Percentiles rank a stretch among this genome's conserved stretches.
Conservation (phyloP, 2,113 vertebrate species). For the Mesocricetus auratus region DNA sequence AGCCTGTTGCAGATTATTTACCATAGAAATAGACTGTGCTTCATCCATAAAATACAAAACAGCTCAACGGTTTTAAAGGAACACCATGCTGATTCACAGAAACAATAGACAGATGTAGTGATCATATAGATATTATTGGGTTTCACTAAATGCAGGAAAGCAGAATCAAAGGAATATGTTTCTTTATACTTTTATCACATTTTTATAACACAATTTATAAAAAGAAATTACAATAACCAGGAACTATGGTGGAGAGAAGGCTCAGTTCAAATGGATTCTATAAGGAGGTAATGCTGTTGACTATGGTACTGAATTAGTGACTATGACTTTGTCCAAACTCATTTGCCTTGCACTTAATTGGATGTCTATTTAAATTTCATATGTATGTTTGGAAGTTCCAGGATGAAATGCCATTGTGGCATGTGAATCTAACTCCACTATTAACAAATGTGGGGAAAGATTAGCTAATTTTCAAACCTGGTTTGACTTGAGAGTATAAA, state of each 20-base stretch:
- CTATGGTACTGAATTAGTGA: background rate
- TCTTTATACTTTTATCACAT: background rate
- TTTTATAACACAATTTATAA: background rate
- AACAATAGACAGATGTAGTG: background rate
- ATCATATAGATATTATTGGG: background rate
- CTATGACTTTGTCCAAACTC: background rate
- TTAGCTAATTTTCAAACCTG: background rate
- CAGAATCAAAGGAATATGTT: background rate
- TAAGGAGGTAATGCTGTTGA: background rate
- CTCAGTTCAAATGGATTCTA: background rate
- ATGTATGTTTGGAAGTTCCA: background rate
- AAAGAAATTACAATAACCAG: background rate
- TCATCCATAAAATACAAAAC: background rate
- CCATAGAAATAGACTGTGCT: background rate
- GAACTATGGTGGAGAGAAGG: too few species aligned
- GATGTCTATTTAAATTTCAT: background rate
- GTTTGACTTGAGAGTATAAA: background rate
- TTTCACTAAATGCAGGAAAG: background rate
- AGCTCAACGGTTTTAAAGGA: background rate
- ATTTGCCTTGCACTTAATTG: background rate
- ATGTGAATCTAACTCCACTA: background rate
- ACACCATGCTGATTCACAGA: background rate
- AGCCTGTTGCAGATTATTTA: background rate
- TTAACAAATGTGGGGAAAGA: background rate
- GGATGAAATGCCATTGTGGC: background rate